Evolutionary conservation across 1,140 invertebrate genomes (phyloP).

Genomic region (Bombus difficillimus): DNA sequence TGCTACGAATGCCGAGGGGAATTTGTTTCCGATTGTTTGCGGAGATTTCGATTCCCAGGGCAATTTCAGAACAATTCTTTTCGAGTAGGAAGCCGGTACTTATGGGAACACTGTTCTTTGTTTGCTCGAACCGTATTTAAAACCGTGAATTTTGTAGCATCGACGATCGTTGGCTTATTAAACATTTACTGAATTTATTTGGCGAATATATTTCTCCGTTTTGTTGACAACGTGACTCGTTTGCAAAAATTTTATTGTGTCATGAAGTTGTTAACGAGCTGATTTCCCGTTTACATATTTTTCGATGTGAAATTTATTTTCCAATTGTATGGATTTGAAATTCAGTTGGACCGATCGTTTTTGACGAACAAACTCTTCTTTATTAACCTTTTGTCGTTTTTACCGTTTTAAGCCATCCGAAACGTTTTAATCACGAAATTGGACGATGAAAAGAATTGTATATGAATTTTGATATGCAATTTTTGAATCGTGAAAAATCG

Average conservation of each 20-base stretch:
- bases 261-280: neutral
- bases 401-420: neutral
- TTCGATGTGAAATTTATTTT: neutral
- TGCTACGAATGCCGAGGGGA: neutral
- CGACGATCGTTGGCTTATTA: neutral
- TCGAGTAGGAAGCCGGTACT: neutral
- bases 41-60: neutral
- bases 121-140: neutral
- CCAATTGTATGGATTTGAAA: neutral
- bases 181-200: neutral
- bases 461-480: too few species aligned
- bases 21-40: neutral
- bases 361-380: neutral
- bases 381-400: neutral
- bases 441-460: too few species aligned
- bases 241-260: neutral
- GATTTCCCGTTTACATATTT: neutral
- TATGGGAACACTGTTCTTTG: neutral
- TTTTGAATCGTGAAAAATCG: too few species aligned
- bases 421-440: too few species aligned
- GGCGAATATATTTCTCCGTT: neutral
- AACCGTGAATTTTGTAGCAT: neutral
- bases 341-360: neutral
- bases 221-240: neutral
- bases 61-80: neutral